These are phyloP conservation scores for Sinodicranocentrus sp. DNA, from an alignment of 2,888 invertebrate species.

Conservation along the genomic window DNA sequence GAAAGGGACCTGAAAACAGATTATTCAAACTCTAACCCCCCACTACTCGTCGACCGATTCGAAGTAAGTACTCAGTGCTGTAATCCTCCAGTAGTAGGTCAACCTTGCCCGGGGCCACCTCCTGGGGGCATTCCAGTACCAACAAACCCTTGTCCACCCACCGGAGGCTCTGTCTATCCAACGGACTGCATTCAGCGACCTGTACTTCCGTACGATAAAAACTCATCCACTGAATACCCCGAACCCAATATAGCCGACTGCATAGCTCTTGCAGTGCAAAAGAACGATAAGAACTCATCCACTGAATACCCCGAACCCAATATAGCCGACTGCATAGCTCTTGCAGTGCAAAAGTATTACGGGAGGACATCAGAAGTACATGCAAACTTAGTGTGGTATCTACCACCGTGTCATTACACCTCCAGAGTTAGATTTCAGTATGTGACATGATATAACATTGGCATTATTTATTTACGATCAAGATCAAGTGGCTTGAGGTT, in stretches of 20 bases:
- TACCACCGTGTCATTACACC: constrained; percentile 48
- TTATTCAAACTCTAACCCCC: neutral
- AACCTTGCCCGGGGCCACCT: neutral
- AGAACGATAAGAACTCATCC: neutral
- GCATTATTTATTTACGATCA: too few species aligned
- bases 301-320: neutral
- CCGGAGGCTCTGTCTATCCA: neutral
- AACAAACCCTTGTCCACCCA: neutral
- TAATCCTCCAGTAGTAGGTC: neutral
- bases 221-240: neutral
- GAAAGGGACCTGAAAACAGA: neutral
- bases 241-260: neutral
- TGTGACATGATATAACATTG: too few species aligned
- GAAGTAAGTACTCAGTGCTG: constrained; percentile 8
- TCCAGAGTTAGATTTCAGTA: constrained; percentile 32
- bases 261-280: neutral
- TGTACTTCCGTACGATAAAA: neutral
- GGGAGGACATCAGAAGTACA: constrained; percentile 51
- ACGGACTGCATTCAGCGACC: constrained; percentile 16
- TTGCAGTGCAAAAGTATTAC: neutral
- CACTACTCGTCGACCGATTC: constrained; percentile 17
- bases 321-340: neutral
- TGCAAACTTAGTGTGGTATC: constrained; percentile 65
- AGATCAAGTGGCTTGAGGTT: too few species aligned
- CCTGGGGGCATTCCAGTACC: neutral